Evolutionary conservation across 35 echinoderm and acorn worm genomes (phyloP), one percentile per base, ranked within the genome.

Genomic region (Apostichopus parvimensis): DNA sequence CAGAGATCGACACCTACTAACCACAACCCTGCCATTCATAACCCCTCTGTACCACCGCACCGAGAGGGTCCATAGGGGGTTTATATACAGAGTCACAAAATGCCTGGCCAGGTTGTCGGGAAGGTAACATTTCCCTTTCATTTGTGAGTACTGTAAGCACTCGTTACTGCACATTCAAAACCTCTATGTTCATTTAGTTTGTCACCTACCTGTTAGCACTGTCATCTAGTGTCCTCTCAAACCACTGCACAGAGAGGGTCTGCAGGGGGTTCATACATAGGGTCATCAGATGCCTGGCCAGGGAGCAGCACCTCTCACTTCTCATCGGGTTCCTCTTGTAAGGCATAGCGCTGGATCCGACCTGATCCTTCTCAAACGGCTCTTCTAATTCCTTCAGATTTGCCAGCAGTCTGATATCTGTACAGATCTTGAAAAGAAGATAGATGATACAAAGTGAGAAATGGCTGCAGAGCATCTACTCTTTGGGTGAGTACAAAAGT

Each of bases 361-460:
- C 96, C 91, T 99, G 97, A n/a, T 99, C 97, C 91, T 94, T 99
- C 86, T 99, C 97, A 93, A 99, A 99, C 4, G 97, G 97, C 79
- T 99, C 97, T 90, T 99, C 97, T 54, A 99, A 87, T 81, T 99
- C 97, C 90, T 99, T 99, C 34, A 99, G 73, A 68, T 99, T 99
- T 1, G 97, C 97, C 77, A 99, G 79, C 4, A 99, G 91, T 83
- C 97, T 57, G n/a, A 99, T 96, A 89, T 99, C 97, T 4, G 97
- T 95, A 70, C 97, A 99, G 77, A 98, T 95, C 96, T 98, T 55
- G 25, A 21, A n/a, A 20, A 8, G 25, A 78, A 24, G 34, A 45
- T 45, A 45, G 34, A 45, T 1, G 3, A 45, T 45, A 45, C 34
- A 45, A 45, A 45, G 34, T 45, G 34, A 45, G 34, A 45, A 45